Conservation (phyloP, 2,888 invertebrate species). For the Melikaiella ostensackeni region DNA sequence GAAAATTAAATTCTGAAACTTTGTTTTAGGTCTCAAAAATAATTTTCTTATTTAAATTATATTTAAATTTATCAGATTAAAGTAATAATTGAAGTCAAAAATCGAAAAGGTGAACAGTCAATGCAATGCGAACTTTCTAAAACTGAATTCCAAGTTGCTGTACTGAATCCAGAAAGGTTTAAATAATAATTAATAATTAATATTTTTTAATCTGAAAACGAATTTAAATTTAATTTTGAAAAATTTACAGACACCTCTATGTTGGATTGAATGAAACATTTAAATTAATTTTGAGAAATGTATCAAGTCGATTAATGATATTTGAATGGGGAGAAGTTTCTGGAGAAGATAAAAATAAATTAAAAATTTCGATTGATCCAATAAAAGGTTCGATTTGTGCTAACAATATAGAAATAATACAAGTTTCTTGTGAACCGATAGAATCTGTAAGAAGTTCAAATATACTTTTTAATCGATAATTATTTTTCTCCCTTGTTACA, state of each 20-base stretch:
- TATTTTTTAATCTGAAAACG: neutral
- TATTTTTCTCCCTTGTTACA: neutral
- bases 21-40: neutral
- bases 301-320: conserved; percentile 6
- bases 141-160: neutral
- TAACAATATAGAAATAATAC: neutral
- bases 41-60: neutral
- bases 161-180: too few species aligned
- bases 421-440: neutral
- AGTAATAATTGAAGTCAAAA: neutral
- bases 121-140: neutral
- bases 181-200: too few species aligned
- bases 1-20: neutral
- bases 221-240: neutral
- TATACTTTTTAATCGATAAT: neutral
- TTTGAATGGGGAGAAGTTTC: conserved; percentile 11
- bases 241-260: neutral
- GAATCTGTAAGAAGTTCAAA: conserved; percentile 10
- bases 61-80: neutral
- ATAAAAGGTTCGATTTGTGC: neutral
- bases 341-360: neutral
- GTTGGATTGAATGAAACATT: neutral
- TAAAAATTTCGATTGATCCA: neutral
- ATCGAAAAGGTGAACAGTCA: neutral
- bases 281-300: neutral